Conservation (phyloP, 2,888 invertebrate species). For the Ischnus inquisitorius region DNA sequence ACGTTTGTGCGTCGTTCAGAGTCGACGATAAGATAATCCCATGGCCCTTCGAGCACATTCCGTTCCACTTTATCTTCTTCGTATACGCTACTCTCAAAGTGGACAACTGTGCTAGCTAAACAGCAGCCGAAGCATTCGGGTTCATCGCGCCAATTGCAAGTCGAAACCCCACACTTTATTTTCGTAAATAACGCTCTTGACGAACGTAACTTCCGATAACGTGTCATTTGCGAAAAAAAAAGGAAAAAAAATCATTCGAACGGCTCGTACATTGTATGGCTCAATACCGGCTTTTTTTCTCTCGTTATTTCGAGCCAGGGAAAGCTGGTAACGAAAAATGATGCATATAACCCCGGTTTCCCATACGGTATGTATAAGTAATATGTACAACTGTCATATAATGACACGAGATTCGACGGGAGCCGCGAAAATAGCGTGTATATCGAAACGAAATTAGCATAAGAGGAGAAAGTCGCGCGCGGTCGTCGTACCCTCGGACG, state of each 20-base stretch:
- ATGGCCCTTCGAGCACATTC: slow-evolving; percentile 23
- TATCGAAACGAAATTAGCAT: slow-evolving; percentile 82
- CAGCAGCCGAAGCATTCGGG: not conserved
- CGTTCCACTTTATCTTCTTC: slow-evolving; percentile 23
- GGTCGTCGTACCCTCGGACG: slow-evolving; percentile 64
- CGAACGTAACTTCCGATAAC: not conserved
- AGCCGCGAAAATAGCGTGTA: slow-evolving; percentile 80
- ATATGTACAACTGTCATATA: slow-evolving; percentile 42
- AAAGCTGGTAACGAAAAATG: slow-evolving; percentile 17
- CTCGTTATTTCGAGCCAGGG: not conserved
- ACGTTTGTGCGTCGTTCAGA: not conserved
- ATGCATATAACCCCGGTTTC: slow-evolving; percentile 1
- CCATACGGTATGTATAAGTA: not conserved
- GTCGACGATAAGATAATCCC: slow-evolving; percentile 16
- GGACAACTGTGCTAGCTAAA: not conserved
- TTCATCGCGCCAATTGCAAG: slow-evolving; percentile 28
- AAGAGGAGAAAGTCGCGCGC: slow-evolving; percentile 82
- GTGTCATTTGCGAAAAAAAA: not conserved
- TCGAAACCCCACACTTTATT: not conserved
- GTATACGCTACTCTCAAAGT: not conserved
- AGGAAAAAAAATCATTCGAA: not conserved
- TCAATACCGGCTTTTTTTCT: not conserved
- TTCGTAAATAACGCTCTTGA: not conserved
- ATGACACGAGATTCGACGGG: slow-evolving; percentile 47
- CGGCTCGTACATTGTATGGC: not conserved